Evolutionary conservation across 2,113 vertebrate genomes (phyloP), one percentile per base, ranked within the genome.

Genomic region (Scopus umbretta): DNA sequence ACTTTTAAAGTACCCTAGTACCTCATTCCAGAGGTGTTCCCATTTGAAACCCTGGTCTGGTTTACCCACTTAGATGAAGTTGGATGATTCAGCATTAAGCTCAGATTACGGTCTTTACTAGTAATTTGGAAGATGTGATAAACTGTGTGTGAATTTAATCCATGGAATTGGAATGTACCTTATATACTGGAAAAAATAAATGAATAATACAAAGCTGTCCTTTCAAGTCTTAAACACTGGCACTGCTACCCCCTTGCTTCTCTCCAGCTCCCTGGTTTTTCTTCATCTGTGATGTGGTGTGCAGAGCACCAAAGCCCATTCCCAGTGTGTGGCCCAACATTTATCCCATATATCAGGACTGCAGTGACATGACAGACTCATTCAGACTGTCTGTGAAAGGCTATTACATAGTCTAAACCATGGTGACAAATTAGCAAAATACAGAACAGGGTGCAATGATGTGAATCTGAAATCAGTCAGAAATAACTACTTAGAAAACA

Each of bases 361-460:
- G 6, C 66, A 67, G 47, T 40, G 25, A 59, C 2, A 5, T 8
- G 20, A 59, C 47, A 90, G 47, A 47, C 27, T 40, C 55, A 27
- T 62, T 85, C 66, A 67, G 56, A 18, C 22, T 73, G 58, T 15
- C 63, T 56, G 19, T 36, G 63, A 53, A 56, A 55, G 36, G 53
- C 10, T 50, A n/a, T 40, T 50, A 29, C 6, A n/a, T 42, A 75
- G 18, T 47, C 42, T 43, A 23, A 84, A 83, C 82, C 66, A 38
- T 18, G 13, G 13, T 19, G 32, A 74, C 42, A 63, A 43, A 81
- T 78, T 80, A 78, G 19, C 45, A 73, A 84, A 86, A 70, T 36
- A 49, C 21, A 23, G 30, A 27, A 74, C 0, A 0, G 43, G 21
- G 15, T 50, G 11, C 43, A 76, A 42, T 1, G 6, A 62, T 18